These are phyloP conservation scores for Drosophila heteroneura DNA, from an alignment of 2,888 invertebrate genomes.

Conservation along the genomic window DNA sequence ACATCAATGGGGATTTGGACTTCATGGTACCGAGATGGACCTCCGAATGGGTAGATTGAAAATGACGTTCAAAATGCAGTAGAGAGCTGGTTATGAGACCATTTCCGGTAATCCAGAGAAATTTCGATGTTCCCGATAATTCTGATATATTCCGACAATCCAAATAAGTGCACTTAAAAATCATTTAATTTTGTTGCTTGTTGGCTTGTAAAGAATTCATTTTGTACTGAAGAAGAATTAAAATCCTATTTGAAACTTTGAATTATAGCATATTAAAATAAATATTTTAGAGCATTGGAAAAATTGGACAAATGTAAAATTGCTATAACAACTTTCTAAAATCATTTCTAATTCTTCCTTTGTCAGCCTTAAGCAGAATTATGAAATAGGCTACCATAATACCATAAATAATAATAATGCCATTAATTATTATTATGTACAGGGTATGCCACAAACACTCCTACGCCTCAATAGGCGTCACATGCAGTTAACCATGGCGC, in stretches of 20 bases:
- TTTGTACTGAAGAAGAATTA: neutral
- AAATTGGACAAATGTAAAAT: neutral
- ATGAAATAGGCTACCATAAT: no score
- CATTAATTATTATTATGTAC: neutral
- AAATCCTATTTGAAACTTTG: neutral
- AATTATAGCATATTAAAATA: neutral
- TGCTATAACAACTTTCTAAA: neutral
- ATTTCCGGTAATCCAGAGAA: neutral
- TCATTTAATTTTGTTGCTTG: neutral
- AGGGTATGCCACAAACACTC: slow-evolving; percentile 13
- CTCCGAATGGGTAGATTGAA: accelerated
- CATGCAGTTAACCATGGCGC: slow-evolving; percentile 27
- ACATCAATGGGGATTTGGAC: neutral
- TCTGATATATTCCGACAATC: neutral
- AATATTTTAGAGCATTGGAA: neutral
- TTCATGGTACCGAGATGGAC: neutral
- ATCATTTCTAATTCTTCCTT: neutral
- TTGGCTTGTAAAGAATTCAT: neutral
- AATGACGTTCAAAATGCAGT: neutral
- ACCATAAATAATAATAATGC: neutral
- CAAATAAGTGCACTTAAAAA: accelerated
- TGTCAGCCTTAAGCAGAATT: neutral
- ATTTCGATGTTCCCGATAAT: neutral
- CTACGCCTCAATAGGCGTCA: neutral
- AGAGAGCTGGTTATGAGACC: neutral